A percentile compares a stretch with the other conserved stretches of the same genome.
Evolutionary conservation across 2,113 vertebrate species (phyloP).

Genomic region (Odobenus rosmarus): DNA sequence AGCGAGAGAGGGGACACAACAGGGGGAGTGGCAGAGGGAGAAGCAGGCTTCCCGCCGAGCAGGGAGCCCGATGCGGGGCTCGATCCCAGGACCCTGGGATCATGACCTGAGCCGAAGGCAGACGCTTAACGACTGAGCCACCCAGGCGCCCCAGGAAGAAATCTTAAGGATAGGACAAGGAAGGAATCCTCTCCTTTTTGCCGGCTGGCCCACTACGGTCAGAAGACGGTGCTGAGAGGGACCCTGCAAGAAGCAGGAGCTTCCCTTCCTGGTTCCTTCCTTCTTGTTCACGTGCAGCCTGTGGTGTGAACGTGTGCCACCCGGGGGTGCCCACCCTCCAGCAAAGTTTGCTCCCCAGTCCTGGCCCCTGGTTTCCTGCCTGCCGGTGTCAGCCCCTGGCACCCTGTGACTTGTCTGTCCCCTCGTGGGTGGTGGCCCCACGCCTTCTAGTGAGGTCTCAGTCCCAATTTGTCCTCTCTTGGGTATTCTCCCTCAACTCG

Average conservation of each 20-base stretch:
- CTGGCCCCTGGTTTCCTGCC: background rate
- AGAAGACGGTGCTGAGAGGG: background rate
- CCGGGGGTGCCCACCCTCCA: no score
- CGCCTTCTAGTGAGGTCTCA: background rate
- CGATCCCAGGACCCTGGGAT: no score
- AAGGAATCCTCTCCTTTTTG: background rate
- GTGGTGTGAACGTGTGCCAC: background rate
- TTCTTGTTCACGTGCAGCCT: background rate
- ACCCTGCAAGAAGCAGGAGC: background rate
- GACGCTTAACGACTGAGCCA: no score
- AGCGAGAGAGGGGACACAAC: no score
- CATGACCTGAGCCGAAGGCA: no score
- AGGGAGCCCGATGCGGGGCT: no score
- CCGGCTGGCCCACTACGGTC: rapidly evolving
- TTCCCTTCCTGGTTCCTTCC: background rate
- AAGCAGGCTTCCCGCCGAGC: no score
- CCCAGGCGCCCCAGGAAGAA: no score
- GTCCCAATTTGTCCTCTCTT: background rate
- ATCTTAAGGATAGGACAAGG: background rate
- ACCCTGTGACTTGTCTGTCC: background rate
- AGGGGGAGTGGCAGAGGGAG: no score
- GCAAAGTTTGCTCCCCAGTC: background rate
- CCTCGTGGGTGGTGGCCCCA: background rate
- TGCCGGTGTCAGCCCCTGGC: background rate
- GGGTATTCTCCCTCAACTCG: no score